Evolutionary conservation across 2,113 vertebrate species (phyloP).

Genomic region (Anguilla japonica): DNA sequence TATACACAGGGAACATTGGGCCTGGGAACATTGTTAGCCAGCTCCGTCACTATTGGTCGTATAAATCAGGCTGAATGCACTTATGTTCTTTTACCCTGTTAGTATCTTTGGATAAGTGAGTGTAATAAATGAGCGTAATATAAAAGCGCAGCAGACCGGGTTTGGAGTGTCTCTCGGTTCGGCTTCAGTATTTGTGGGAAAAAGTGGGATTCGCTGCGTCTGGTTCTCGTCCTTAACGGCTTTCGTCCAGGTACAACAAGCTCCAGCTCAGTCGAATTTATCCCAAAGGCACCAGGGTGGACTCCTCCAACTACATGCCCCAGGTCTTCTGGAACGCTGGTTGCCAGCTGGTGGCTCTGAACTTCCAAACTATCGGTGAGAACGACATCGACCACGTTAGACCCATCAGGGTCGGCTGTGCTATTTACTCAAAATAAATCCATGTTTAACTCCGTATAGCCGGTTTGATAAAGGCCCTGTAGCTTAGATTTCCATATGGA

Average conservation of each 20-base stretch:
- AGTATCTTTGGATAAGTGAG: too few species aligned
- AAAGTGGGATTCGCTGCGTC: neutral
- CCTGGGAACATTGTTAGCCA: too few species aligned
- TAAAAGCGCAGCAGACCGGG: too few species aligned
- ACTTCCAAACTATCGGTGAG: constrained; percentile 86
- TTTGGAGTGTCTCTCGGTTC: too few species aligned
- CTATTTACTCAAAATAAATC: neutral
- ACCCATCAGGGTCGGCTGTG: neutral
- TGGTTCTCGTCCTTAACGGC: constrained; percentile 66
- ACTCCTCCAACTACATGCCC: constrained; percentile 91
- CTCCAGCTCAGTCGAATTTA: constrained; percentile 87
- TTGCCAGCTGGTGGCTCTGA: constrained; percentile 87
- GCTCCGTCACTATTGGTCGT: too few species aligned
- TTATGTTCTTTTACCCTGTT: too few species aligned
- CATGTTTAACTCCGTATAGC: neutral
- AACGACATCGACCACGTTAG: neutral
- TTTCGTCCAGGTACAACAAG: constrained; percentile 80
- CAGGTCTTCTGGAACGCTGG: constrained; percentile 90
- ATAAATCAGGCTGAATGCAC: too few species aligned
- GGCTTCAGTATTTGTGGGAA: too few species aligned
- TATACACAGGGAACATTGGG: too few species aligned
- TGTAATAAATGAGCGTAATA: too few species aligned
- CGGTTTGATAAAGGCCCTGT: neutral
- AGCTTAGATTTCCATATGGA: neutral
- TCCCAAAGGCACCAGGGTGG: constrained; percentile 86